Conservation (phyloP, 1,140 invertebrate species). For the Tetragonula clypearis region DNA sequence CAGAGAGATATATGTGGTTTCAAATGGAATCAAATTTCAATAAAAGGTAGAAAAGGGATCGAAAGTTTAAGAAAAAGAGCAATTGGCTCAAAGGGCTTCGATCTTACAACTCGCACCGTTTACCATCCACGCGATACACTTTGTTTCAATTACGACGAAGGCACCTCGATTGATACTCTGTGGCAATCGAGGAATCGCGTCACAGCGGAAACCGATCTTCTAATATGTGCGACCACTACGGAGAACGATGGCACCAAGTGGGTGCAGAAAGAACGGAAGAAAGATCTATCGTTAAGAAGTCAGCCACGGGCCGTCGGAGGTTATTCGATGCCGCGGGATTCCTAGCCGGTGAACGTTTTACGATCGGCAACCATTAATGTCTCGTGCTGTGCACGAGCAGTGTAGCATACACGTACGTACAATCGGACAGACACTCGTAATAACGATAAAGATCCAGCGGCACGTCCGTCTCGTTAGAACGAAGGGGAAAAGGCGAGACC, state of each 20-base stretch:
- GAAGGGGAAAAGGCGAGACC: background rate
- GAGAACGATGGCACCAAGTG: conserved; percentile 11
- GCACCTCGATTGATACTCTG: background rate
- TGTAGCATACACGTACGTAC: conserved; percentile 49
- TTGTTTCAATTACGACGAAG: background rate
- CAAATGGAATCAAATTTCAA: too few species aligned
- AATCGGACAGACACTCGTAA: conserved; percentile 68
- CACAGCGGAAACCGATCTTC: background rate
- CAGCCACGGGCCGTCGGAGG: conserved; percentile 20
- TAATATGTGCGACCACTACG: background rate
- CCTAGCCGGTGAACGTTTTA: conserved; percentile 46
- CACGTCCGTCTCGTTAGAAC: conserved; percentile 34
- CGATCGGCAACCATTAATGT: conserved; percentile 61
- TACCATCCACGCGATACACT: conserved; percentile 71
- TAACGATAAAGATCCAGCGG: conserved; percentile 70
- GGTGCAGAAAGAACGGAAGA: background rate
- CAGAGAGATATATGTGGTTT: too few species aligned
- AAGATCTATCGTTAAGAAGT: conserved; percentile 37
- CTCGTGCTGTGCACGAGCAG: conserved; percentile 32
- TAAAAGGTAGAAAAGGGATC: too few species aligned
- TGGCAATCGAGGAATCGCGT: background rate
- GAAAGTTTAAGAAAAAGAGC: background rate
- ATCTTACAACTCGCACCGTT: conserved; percentile 72
- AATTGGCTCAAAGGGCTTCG: conserved; percentile 34
- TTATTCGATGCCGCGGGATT: conserved; percentile 57